Evolutionary conservation across 2,113 vertebrate genomes (phyloP).

Genomic region (Opisthocomus hoazin): DNA sequence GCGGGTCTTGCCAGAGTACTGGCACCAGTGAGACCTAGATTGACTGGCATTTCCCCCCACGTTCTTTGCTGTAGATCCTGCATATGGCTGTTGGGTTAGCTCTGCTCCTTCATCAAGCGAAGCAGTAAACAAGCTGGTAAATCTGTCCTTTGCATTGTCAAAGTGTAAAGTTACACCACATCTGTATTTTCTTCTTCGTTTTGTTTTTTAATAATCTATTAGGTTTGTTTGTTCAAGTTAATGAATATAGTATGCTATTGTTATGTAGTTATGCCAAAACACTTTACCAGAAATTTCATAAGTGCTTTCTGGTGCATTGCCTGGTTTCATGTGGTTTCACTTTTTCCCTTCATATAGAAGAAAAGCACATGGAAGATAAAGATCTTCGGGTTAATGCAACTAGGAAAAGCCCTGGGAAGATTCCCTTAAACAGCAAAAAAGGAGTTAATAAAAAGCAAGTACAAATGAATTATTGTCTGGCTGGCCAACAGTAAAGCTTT

Average conservation of each 20-base stretch:
- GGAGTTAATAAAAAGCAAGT: conserved; percentile 37
- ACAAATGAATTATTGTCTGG: conserved; percentile 33
- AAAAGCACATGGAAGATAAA: conserved; percentile 40
- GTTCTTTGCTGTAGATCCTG: not conserved
- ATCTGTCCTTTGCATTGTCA: not conserved
- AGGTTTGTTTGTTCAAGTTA: conserved; percentile 73
- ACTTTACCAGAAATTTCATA: conserved; percentile 71
- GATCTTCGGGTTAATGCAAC: not conserved
- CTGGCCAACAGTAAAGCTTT: not conserved
- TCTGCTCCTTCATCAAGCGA: conserved; percentile 4
- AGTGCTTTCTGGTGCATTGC: conserved; percentile 64
- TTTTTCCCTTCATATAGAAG: conserved; percentile 39
- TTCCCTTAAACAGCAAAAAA: conserved; percentile 10
- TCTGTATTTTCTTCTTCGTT: conserved; percentile 27
- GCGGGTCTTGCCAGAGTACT: not conserved
- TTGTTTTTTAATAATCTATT: conserved; percentile 66
- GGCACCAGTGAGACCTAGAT: not conserved
- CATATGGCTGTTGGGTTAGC: not conserved
- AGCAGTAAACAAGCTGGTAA: conserved; percentile 30
- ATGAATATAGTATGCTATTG: conserved; percentile 73
- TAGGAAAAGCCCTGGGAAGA: conserved; percentile 2
- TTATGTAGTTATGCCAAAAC: conserved; percentile 69
- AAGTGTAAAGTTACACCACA: conserved; percentile 42
- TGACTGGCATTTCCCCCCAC: not conserved
- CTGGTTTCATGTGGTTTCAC: conserved; percentile 68